Evolutionary conservation across 2,888 invertebrate genomes (phyloP).

Genomic region (Vandiemenella viatica): DNA sequence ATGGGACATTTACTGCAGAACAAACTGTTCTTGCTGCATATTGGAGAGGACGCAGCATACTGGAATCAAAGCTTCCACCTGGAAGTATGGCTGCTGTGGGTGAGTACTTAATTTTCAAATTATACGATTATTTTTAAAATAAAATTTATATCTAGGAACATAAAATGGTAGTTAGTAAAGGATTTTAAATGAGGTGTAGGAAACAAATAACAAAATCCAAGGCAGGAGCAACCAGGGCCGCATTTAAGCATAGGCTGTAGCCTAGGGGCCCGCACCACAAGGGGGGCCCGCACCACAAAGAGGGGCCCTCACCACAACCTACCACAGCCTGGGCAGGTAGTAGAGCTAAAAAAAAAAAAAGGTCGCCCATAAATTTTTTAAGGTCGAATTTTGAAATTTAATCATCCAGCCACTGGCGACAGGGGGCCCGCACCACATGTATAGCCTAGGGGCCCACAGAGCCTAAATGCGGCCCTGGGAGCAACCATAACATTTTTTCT

Average conservation of each 20-base stretch:
- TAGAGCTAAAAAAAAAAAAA: no score
- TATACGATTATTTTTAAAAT: background rate
- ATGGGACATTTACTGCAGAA: constrained; percentile 85
- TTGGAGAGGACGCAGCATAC: constrained; percentile 75
- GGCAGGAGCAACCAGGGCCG: background rate
- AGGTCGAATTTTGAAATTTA: no score
- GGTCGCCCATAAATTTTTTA: no score
- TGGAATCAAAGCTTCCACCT: constrained; percentile 52
- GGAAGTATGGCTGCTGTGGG: constrained; percentile 83
- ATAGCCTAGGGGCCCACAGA: no score
- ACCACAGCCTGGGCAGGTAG: no score
- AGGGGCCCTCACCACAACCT: no score
- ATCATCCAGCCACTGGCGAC: no score
- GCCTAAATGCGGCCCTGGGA: no score
- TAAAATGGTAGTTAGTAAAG: background rate
- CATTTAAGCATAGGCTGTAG: background rate
- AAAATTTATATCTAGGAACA: background rate
- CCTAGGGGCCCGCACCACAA: no score
- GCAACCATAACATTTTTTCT: no score
- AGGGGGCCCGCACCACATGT: no score
- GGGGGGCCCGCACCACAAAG: no score
- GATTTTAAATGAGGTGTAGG: background rate
- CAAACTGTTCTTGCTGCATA: constrained; percentile 89
- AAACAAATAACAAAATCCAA: background rate
- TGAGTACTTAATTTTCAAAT: background rate